Base-by-base conservation (phyloP, 2,113 vertebrate species). In the Fulica atra region DNA sequence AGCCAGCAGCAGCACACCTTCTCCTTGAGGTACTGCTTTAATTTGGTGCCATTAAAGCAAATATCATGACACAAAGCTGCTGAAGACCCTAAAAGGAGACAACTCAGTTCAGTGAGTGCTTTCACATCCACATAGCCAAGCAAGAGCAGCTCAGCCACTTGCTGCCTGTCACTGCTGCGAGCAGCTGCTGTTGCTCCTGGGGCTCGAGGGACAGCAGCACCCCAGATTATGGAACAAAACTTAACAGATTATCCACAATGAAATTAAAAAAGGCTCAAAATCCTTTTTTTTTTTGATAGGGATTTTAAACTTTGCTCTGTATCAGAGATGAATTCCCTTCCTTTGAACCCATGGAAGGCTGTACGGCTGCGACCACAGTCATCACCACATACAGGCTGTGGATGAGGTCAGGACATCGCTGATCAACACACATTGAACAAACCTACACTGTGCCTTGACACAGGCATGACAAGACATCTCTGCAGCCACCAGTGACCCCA, bases 381-480 rank as follows among this genome's bases (percentile, higher is more conserved):
- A 36, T 13, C 51, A 29, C 14, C 57, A 19, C 9, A 2, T 7
- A 5, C n/a, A 26, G 1, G 2, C 56, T 15, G 4, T 2, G 0
- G 35, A 9, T 6, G 66, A 44, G 44, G 13, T 29, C 65, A 65
- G 73, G 42, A 24, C 36, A 36, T 7, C 2, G 36, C 59, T 44
- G 59, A 25, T 11, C 51, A 17, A 23, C 1, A 16, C 33, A 11
- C 7, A 3, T 2, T 1, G 38, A 53, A 53, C 1, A 5, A 25
- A 46, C 3, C 51, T 5, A 2, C 2, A 9, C 33, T 7, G 9
- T 14, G 16, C 33, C 60, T 26, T 10, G 38, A 3, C 25, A 4
- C 1, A 6, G 0, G 5, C 23, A 16, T 29, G 16, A 25, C 38
- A 35, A 14, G 36, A 1, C 2, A 9, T 6, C 87, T 31, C 71